Evolutionary conservation across 2,797 vertebrate species (phyloP).

Genomic region (Cichlasoma orientale): DNA sequence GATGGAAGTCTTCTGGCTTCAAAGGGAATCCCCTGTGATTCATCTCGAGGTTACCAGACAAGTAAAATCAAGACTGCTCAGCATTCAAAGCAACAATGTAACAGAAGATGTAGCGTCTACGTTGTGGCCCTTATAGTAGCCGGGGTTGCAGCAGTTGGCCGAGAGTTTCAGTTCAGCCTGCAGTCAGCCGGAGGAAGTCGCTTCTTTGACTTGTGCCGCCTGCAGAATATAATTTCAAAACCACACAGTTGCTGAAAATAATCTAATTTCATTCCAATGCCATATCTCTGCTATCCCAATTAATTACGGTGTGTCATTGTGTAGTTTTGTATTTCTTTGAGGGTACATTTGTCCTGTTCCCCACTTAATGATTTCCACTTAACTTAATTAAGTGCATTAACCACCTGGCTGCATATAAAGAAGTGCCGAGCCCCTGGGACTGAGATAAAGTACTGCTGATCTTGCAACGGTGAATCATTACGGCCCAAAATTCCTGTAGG

Average conservation of each 20-base stretch:
- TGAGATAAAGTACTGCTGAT: conserved; percentile 26
- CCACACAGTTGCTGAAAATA: background rate
- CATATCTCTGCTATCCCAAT: background rate
- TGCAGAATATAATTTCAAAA: background rate
- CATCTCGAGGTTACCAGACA: background rate
- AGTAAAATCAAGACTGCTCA: background rate
- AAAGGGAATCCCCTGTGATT: background rate
- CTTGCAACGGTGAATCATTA: conserved; percentile 15
- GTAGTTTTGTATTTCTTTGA: conserved; percentile 3
- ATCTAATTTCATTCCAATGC: background rate
- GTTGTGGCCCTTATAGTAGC: background rate
- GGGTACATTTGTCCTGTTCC: background rate
- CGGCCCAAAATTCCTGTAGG: background rate
- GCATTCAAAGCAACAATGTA: background rate
- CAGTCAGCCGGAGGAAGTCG: background rate
- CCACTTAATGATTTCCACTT: conserved; percentile 10
- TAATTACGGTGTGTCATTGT: background rate
- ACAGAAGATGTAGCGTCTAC: background rate
- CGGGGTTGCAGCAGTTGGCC: background rate
- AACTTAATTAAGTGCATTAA: conserved; percentile 25
- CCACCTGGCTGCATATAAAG: conserved; percentile 22
- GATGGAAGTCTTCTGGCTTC: background rate
- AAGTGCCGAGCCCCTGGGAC: background rate
- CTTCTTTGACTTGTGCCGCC: background rate
- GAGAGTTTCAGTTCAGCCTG: background rate